Conservation (phyloP, 2,113 vertebrate genomes). For the Pionites leucogaster region DNA sequence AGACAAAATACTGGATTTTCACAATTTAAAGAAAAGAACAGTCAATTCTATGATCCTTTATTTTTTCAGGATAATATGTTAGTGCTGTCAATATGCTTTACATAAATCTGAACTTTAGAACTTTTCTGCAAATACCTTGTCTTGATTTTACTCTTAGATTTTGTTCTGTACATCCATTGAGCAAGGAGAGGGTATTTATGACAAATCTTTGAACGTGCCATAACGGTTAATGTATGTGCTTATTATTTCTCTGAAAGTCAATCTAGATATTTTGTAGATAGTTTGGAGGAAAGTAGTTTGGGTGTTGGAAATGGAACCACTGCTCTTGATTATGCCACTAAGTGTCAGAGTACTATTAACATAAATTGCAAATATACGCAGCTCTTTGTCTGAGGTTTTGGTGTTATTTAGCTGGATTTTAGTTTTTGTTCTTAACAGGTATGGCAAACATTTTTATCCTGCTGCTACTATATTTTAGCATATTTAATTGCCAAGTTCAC, state of each 20-base stretch:
- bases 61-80: neutral
- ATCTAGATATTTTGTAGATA: neutral
- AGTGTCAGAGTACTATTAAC: neutral
- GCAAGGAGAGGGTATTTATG: neutral
- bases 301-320: neutral
- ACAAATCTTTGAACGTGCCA: neutral
- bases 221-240: neutral
- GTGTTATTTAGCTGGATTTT: slow-evolving; percentile 44
- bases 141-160: neutral
- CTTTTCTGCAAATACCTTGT: neutral
- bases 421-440: slow-evolving; percentile 49
- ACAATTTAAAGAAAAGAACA: neutral
- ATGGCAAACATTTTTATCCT: slow-evolving; percentile 45
- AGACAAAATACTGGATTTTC: neutral
- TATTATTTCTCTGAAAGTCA: neutral
- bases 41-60: neutral
- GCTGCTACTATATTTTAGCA: slow-evolving; percentile 46
- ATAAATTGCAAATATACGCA: neutral
- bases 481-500: slow-evolving; percentile 70
- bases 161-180: neutral
- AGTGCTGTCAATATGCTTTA: neutral
- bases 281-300: neutral
- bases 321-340: neutral
- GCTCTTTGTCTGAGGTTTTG: slow-evolving; percentile 1
- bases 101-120: neutral